Evolutionary conservation across 2,888 invertebrate genomes (phyloP), one percentile per base, ranked within the genome.

Genomic region (Muscina levida): DNA sequence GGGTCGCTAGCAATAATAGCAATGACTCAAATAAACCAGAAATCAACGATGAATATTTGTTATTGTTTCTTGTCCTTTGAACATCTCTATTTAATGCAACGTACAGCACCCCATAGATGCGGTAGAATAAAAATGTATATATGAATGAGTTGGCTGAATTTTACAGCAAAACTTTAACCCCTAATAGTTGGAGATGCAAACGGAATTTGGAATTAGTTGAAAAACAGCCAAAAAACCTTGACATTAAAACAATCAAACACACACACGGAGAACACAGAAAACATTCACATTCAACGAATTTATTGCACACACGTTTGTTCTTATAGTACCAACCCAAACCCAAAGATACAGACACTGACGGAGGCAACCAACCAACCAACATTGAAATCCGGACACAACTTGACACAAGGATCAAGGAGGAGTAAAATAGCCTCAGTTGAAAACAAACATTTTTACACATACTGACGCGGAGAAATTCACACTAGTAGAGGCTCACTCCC

Each of bases 211-310:
- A 62, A 56, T 72, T 72, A 72, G 57, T 67, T 77, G 72, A 67
- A 72, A 72, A 67, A 15, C 77, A 77, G 67, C 77, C 72, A 77
- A 77, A 70, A 76, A 77, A 67, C 77, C 77, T 77, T 77, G 77
- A 77, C 77, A 77, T 77, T 77, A 71, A 65, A 75, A 13, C n/a
- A 59, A 22, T 13, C 62, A 15, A 13, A 42, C 39, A 42, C 19
- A 37, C 22, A 42, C 42, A 22, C n/a, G n/a, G n/a, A n/a, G n/a
- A n/a, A n/a, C n/a, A n/a, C n/a, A n/a, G n/a, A n/a, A n/a, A n/a
- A n/a, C n/a, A n/a, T n/a, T n/a, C n/a, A n/a, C 11, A 3, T 13
- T 39, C 62, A 39, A 13, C 37, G 31, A 31, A 31, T 5, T 31
- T 8, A 31, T 31, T 31, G 31, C 39, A 19, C 15, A 59, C 37